A percentile compares a stretch with the other conserved stretches of the same genome.
Evolutionary conservation across 2,113 vertebrate species (phyloP).

Genomic region (Lynx canadensis): DNA sequence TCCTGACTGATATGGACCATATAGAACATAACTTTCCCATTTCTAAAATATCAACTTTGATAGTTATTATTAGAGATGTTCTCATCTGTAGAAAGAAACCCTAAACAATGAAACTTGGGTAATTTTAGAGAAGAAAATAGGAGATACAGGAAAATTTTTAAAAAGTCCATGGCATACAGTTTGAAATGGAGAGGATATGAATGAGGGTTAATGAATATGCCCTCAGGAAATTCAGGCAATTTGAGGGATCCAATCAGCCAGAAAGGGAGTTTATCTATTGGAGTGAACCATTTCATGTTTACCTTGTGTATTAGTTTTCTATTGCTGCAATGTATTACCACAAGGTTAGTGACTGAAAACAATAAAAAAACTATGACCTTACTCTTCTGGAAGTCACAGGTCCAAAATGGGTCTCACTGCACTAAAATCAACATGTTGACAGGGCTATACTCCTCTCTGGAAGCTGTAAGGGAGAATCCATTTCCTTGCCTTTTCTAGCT

Average conservation of each 20-base stretch:
- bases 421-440: not conserved
- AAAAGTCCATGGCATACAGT: not conserved
- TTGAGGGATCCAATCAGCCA: not conserved
- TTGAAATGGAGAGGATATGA: not conserved
- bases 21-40: not conserved
- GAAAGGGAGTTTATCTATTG: not conserved
- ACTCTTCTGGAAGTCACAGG: not conserved
- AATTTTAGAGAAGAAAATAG: not conserved
- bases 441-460: not conserved
- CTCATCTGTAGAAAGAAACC: not conserved
- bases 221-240: constrained; percentile 18
- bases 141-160: not conserved
- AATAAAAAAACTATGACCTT: not conserved
- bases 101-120: not conserved
- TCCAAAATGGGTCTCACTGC: not conserved
- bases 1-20: not conserved
- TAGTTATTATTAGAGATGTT: not conserved
- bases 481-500: not conserved
- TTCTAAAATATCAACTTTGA: not conserved
- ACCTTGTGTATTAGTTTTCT: not conserved
- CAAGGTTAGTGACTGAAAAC: not conserved
- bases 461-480: not conserved
- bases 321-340: not conserved
- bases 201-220: not conserved
- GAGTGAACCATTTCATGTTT: not conserved